A percentile compares a stretch with the other conserved stretches of the same genome.
Evolutionary conservation across 2,797 vertebrate genomes (phyloP).

Genomic region (Anisognathus igniventris): DNA sequence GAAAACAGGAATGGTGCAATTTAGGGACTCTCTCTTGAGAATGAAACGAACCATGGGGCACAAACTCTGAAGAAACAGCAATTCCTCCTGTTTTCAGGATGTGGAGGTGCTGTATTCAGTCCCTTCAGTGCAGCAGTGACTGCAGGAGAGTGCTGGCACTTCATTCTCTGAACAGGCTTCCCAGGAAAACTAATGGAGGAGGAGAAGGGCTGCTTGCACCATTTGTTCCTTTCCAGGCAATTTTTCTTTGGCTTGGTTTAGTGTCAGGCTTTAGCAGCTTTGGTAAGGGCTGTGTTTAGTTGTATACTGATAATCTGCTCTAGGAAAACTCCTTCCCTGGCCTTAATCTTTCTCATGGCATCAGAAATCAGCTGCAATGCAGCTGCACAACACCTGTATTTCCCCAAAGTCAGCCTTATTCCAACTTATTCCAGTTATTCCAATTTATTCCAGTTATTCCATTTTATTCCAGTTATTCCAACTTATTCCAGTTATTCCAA

Average conservation of each 20-base stretch:
- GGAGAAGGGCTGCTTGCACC: neutral
- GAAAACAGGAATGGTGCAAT: neutral
- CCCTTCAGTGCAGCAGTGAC: neutral
- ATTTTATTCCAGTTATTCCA: neutral
- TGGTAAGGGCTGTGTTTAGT: neutral
- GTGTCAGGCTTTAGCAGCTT: neutral
- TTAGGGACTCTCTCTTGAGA: neutral
- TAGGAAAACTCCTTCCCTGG: neutral
- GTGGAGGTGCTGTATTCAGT: neutral
- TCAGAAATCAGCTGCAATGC: neutral
- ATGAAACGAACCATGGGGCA: accelerated
- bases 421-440: neutral
- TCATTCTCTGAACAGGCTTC: neutral
- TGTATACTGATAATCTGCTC: neutral
- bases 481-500: neutral
- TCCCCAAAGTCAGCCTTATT: neutral
- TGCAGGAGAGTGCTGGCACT: neutral
- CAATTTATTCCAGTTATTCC: neutral
- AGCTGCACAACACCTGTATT: accelerated
- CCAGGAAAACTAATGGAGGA: neutral
- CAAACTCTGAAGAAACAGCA: neutral
- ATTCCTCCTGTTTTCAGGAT: neutral
- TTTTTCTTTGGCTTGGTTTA: neutral
- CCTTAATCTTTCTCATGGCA: accelerated
- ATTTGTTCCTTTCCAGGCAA: neutral